These are phyloP conservation scores for Epinephelus awoara DNA, from an alignment of 2,797 vertebrate species.

Conservation along the genomic window DNA sequence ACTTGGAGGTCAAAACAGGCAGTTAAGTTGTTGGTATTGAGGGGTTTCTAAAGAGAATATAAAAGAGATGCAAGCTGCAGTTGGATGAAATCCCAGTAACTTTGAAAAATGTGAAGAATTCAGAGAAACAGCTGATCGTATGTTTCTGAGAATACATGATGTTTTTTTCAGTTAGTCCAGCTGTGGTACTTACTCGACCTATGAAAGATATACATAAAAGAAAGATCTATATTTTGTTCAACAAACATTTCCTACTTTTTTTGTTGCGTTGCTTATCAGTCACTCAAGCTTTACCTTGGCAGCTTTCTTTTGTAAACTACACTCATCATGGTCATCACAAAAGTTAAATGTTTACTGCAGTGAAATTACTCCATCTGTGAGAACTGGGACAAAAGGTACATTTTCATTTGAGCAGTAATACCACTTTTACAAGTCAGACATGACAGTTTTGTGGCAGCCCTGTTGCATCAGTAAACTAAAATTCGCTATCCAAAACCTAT, in stretches of 20 bases:
- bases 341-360: not conserved
- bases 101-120: not conserved
- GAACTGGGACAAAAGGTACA: not conserved
- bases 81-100: conserved; percentile 10
- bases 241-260: not conserved
- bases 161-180: not conserved
- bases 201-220: not conserved
- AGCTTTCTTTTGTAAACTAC: not conserved
- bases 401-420: conserved; percentile 8
- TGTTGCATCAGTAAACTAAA: conserved; percentile 9
- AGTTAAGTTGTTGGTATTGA: not conserved
- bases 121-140: not conserved
- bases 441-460: not conserved
- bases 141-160: not conserved
- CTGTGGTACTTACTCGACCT: not conserved
- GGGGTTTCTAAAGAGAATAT: not conserved
- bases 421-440: not conserved
- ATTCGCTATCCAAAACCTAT: not conserved
- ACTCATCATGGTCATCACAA: not conserved
- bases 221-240: not conserved
- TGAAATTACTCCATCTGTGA: not conserved
- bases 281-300: not conserved
- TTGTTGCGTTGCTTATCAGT: not conserved
- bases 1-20: conserved; percentile 1
- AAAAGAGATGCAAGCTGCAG: not conserved